Evolutionary conservation across 2,888 invertebrate genomes (phyloP), one percentile per base, ranked within the genome.

Genomic region (Pediacus dermestoides): DNA sequence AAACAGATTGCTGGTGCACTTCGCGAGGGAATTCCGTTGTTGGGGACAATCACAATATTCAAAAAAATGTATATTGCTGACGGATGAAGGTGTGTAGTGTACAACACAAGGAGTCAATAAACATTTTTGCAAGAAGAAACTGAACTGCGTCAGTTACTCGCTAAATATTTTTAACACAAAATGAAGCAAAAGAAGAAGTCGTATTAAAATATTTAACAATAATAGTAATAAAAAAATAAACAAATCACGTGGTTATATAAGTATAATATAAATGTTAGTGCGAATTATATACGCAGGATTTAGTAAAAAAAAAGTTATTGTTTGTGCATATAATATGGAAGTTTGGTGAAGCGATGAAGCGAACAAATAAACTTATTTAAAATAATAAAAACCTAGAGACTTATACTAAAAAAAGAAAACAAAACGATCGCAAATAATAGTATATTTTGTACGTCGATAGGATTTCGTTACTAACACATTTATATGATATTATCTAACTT

Each of bases 231-330:
- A 51, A 50, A 52, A 41, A 27, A 42, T 9, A n/a, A 36, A 30
- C 26, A 34, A 46, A 52, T 51, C 52, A 49, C 58, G 57, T 60
- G 58, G 52, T 58, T 51, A 53, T 44, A 38, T 46, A 51, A 51
- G 37, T 49, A 51, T 49, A 25, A 44, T 42, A 53, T 64, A 61
- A 58, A 61, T 64, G 64, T 63, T 66, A 62, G 62, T 66, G 65
- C 63, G 61, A 57, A 51, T 55, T 61, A 58, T 58, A 61, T 53
- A 55, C 57, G 55, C 55, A 50, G 47, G 52, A 55, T 53, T 48
- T 55, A 53, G 52, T 39, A 39, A 38, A 18, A 18, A 18, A 18
- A 18, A 18, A 18, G 37, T 49, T 38, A 38, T 51, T 52, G 53
- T 55, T 49, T 34, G 50, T 50, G 47, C 38, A 48, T 42, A n/a